Evolutionary conservation across 2,888 invertebrate genomes (phyloP).

Genomic region (Cantharis lateralis): DNA sequence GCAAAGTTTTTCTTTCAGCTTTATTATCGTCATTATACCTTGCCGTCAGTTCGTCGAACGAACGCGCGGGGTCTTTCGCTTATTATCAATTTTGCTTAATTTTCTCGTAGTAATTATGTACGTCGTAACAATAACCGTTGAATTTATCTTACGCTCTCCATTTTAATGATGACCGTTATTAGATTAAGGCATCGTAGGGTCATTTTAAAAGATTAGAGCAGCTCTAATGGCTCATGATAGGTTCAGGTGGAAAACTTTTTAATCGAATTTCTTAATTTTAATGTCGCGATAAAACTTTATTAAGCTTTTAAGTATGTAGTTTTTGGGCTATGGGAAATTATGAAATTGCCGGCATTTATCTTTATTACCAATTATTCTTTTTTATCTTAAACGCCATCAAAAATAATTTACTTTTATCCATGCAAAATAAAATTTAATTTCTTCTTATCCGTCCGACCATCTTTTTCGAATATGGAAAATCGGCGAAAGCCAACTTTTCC

Average conservation of each 20-base stretch:
- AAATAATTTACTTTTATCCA: not conserved
- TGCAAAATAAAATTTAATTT: not conserved
- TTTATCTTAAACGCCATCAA: not conserved
- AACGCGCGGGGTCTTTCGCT: slow-evolving; percentile 31
- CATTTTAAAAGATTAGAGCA: slow-evolving; percentile 38
- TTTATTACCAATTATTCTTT: not conserved
- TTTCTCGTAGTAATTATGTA: slow-evolving; percentile 44
- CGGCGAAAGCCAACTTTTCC: not conserved
- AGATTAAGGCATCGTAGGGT: slow-evolving; percentile 37
- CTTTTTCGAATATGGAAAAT: not conserved
- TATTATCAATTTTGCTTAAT: slow-evolving; percentile 42
- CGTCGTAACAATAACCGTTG: slow-evolving; percentile 44
- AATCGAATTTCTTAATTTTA: slow-evolving; percentile 39
- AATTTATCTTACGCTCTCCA: slow-evolving; percentile 46
- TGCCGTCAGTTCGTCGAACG: slow-evolving; percentile 31
- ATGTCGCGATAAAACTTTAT: slow-evolving; percentile 34
- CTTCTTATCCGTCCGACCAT: not conserved
- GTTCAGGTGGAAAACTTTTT: slow-evolving; percentile 37
- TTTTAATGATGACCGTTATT: slow-evolving; percentile 39
- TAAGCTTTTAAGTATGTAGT: slow-evolving; percentile 26
- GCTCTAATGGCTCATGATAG: slow-evolving; percentile 32
- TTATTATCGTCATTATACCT: slow-evolving; percentile 35
- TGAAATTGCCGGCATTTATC: slow-evolving; percentile 15
- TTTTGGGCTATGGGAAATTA: slow-evolving; percentile 22
- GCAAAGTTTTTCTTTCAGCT: slow-evolving; percentile 29